Conservation (phyloP, 92 coral and sea anemone species). For the Umimayanthus kanabou region DNA sequence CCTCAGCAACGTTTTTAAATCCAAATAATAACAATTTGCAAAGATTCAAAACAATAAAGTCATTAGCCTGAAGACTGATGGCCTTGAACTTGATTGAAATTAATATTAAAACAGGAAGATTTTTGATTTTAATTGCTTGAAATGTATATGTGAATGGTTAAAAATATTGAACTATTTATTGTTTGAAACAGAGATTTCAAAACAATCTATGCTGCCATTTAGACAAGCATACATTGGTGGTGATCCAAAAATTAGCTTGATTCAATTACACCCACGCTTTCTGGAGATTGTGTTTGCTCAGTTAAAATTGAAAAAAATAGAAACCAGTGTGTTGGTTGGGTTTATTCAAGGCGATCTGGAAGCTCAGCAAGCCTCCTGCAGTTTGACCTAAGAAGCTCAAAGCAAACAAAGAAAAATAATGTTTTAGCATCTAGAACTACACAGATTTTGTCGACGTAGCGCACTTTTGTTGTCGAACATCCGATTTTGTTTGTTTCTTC, state of each 20-base stretch:
- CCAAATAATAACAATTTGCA: neutral
- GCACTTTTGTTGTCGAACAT: neutral
- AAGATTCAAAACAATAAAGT: neutral
- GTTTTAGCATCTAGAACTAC: neutral
- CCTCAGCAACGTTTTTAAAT: neutral
- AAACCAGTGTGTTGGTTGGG: neutral
- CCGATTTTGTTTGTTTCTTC: neutral
- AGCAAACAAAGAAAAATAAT: neutral
- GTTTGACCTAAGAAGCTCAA: neutral
- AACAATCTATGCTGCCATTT: neutral
- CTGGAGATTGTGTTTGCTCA: neutral
- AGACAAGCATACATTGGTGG: neutral
- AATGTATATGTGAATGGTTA: too few relatives aligned
- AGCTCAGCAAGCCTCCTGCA: neutral
- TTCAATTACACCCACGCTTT: too few relatives aligned
- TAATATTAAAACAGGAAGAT: too few relatives aligned
- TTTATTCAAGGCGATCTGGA: neutral
- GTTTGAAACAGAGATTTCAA: too few relatives aligned
- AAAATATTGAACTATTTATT: too few relatives aligned
- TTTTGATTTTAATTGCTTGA: too few relatives aligned
- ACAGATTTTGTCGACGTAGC: neutral
- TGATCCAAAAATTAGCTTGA: too few relatives aligned
- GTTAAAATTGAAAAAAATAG: too few relatives aligned
- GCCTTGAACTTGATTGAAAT: neutral
- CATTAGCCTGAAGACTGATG: neutral